Evolutionary conservation across 1,140 invertebrate genomes (phyloP), one percentile per base, ranked within the genome.

Genomic region (Zaprionus taronus): DNA sequence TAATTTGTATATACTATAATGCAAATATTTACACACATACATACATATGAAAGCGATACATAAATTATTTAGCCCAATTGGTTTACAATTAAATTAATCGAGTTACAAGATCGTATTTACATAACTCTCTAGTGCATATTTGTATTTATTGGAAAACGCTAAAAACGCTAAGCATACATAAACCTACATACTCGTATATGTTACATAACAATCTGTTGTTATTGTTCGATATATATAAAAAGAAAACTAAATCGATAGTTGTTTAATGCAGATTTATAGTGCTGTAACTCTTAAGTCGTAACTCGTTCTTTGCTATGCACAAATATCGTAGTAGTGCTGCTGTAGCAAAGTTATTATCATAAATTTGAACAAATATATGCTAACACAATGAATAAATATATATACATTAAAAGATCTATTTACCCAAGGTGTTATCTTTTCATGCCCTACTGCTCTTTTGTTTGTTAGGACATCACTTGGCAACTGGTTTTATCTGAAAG

Each of bases 21-120:
- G 47, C 49, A 69, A 69, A 57, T 53, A 70, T 69, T 49, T 62
- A 66, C 49, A 74, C 60, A 76, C 75, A 44, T 34, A 11, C 9
- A 70, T 69, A 66, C 36, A 72, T 56, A 15, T n/a, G 41, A 44
- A n/a, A 44, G 3, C 15, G n/a, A 44, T 72, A 79, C 60, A 79
- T 87, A 83, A 87, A 81, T 89, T 87, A 87, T 81, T 83, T 87
- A 87, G 83, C 74, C 31, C 86, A 84, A 89, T 89, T 87, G 84
- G 83, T 72, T 80, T 77, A 77, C 76, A 75, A 73, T 83, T 80
- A 72, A 77, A 77, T 83, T 89, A 81, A 31, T 7, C 53, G 24
- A 56, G 53, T 26, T 26, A 17, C 53, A 26, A 15, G 14, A 24
- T 28, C n/a, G 26, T 56, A 56, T 26, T 26, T 56, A 24, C 22